phyloP scores from a whole-genome alignment of 2,888 invertebrate species.

The Dynastes grantii region DNA sequence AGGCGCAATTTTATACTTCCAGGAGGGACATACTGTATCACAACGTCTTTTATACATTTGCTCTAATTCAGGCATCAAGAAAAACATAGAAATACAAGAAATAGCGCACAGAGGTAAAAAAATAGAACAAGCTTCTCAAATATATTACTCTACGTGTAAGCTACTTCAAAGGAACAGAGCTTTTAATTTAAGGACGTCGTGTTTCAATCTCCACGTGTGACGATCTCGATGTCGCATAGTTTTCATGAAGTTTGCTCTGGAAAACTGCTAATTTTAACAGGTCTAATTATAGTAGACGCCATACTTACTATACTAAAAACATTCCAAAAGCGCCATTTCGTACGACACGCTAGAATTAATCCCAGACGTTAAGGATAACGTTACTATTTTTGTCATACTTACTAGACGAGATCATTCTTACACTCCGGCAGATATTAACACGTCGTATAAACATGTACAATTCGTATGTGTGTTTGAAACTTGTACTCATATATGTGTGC shows the following conservation, averaged over 20 bases:
- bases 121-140: too few species aligned
- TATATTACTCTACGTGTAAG: too few species aligned
- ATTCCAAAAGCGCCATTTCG: not conserved
- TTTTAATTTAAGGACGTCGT: too few species aligned
- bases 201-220: too few species aligned
- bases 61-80: too few species aligned
- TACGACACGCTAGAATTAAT: conserved; percentile 9
- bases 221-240: too few species aligned
- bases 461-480: not conserved
- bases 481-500: not conserved
- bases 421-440: conserved; percentile 15
- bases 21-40: too few species aligned
- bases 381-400: conserved; percentile 11
- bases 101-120: too few species aligned
- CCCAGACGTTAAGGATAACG: conserved; percentile 4
- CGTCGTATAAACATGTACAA: not conserved
- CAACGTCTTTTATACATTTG: too few species aligned
- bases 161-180: too few species aligned
- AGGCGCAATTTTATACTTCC: too few species aligned
- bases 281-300: conserved; percentile 24
- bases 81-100: too few species aligned
- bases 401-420: conserved; percentile 11
- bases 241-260: not conserved
- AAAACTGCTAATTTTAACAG: conserved; percentile 13
- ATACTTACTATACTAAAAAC: conserved; percentile 3